Conservation (phyloP, 1,140 invertebrate genomes). For the Zaprionus davidi region DNA sequence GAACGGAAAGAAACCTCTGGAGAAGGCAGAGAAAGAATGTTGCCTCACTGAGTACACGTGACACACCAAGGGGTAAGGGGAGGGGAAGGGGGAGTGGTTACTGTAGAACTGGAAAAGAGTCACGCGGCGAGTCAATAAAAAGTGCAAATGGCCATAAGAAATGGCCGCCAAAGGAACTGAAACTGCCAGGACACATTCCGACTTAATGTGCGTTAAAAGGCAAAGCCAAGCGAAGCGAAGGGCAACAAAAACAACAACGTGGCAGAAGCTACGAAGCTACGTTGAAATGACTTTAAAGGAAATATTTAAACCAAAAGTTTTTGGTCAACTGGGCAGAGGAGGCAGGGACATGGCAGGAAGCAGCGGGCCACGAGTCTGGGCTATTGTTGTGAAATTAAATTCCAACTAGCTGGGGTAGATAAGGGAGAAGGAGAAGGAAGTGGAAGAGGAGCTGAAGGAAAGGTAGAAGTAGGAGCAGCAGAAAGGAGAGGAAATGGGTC, state of each 20-base stretch:
- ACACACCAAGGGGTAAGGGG: background rate
- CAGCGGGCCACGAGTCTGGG: background rate
- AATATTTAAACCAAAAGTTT: constrained; percentile 49
- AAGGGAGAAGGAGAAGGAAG: background rate
- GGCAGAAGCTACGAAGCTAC: background rate
- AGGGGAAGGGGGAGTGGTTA: background rate
- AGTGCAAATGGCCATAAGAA: constrained; percentile 52
- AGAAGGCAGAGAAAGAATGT: constrained; percentile 17
- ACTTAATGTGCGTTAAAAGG: constrained; percentile 56
- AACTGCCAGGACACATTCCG: constrained; percentile 46
- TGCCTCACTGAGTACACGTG: constrained; percentile 25
- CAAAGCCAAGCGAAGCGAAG: constrained; percentile 32
- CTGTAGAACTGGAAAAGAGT: constrained; percentile 32
- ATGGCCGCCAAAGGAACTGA: constrained; percentile 49
- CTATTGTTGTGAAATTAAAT: constrained; percentile 57
- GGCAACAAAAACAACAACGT: constrained; percentile 9
- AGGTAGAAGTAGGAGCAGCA: background rate
- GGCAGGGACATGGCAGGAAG: background rate
- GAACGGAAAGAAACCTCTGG: background rate
- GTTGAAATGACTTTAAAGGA: constrained; percentile 32
- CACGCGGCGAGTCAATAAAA: constrained; percentile 51
- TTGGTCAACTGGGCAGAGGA: constrained; percentile 17
- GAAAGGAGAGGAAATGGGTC: constrained; percentile 8
- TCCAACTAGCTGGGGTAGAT: constrained; percentile 43
- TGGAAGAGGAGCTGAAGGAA: background rate